Base-by-base conservation (phyloP, 1,140 invertebrate species). In the Apolygus lucorum region DNA sequence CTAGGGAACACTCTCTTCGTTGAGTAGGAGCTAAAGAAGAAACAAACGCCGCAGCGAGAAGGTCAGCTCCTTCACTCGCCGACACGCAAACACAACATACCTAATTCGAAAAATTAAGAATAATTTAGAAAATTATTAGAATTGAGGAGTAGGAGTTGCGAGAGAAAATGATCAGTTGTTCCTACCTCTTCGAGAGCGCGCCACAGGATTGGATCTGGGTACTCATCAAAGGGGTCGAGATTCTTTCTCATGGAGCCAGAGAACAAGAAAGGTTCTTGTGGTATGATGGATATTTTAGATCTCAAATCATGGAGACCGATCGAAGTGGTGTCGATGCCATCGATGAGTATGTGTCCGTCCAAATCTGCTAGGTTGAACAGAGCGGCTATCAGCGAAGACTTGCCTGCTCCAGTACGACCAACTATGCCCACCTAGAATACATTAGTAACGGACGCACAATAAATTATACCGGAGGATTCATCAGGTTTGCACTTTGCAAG, bases 301-400 rank as follows among this genome's bases (percentile, higher is more conserved):
- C 96, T 84, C 25, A 99, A 79, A 72, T 92, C 87, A 78, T 98
- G 93, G 1, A 99, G 84, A 28, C 95, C 95, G 71, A 99, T 82
- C 11, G 85, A 84, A 0, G 88, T 81, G 72, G 98, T 95, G 77
- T 97, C 88, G 14, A 93, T 77, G 49, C 87, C 90, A 81, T 99
- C 97, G 69, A 99, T 96, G n/a, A 86, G 76, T 71, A 99, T 98
- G 1, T 71, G 74, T 8, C 95, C 95, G 68, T 88, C 87, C 11
- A 90, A 83, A 78, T 97, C 94, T 73, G 96, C 90, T 73, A 96
- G 93, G 78, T 94, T 89, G 79, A 95, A 94, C 14, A 95, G 78
- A 0, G 88, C 85, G 24, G 93, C 76, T 0, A 91, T 92, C 29
- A 95, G 79, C 27, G 90, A 93, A 1, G 90, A 91, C 79, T 95